Conservation (phyloP, 1,140 invertebrate species). For the Chionoecetes opilio region DNA sequence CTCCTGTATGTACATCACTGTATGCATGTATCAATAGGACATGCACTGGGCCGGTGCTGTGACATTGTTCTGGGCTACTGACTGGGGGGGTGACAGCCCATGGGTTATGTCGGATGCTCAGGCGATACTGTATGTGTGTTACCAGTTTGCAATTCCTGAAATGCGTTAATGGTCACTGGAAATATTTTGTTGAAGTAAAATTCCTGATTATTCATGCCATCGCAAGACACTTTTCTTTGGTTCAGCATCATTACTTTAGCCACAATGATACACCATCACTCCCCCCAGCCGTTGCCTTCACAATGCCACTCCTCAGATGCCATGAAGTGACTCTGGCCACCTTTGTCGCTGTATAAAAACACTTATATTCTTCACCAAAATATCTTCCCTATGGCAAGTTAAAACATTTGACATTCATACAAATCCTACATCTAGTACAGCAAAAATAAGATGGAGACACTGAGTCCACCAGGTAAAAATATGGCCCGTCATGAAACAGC, state of each 20-base stretch:
- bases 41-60: too few species aligned
- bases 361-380: constrained; percentile 31
- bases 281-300: background rate
- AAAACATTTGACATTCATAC: constrained; percentile 30
- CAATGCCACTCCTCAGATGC: background rate
- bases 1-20: too few species aligned
- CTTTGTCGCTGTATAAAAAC: constrained; percentile 14
- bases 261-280: background rate
- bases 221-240: too few species aligned
- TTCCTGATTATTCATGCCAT: background rate
- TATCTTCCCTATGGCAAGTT: constrained; percentile 28
- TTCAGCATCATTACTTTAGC: background rate
- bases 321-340: background rate
- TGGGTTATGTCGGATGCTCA: background rate
- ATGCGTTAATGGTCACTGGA: background rate
- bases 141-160: background rate
- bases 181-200: background rate
- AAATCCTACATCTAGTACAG: constrained; percentile 20
- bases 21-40: too few species aligned
- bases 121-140: too few species aligned
- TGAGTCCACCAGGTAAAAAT: constrained; percentile 20
- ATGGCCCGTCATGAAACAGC: background rate
- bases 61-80: background rate
- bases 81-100: background rate
- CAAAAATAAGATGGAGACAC: constrained; percentile 30